phyloP scores from a whole-genome alignment of 2,797 vertebrate species.

The Rousettus madagascariensis region DNA sequence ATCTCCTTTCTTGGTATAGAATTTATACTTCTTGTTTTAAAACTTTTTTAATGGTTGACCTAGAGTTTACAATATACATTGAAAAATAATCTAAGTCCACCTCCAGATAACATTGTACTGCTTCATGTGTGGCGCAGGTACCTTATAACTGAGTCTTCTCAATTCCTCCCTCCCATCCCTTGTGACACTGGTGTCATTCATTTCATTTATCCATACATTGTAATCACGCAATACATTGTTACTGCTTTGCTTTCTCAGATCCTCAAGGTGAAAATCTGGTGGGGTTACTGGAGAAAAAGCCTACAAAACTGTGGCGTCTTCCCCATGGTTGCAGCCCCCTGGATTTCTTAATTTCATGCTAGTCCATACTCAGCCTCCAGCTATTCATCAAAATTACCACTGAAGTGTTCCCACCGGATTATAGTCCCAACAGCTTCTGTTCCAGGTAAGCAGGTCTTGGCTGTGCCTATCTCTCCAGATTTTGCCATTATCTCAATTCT shows the following conservation, averaged over 20 bases:
- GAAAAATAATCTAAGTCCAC: background rate
- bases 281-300: background rate
- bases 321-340: background rate
- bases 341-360: background rate
- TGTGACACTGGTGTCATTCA: background rate
- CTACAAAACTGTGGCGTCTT: background rate
- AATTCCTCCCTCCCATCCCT: background rate
- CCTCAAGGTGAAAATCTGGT: background rate
- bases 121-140: background rate
- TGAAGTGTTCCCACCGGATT: too few relatives aligned
- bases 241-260: background rate
- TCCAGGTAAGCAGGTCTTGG: background rate
- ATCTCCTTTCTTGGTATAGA: background rate
- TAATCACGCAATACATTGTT: background rate
- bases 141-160: background rate
- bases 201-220: background rate
- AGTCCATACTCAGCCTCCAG: background rate
- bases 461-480: background rate
- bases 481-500: background rate
- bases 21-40: background rate
- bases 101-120: background rate
- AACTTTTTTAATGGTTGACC: background rate
- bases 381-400: background rate
- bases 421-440: background rate
- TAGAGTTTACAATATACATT: conserved; percentile 26